Base-by-base conservation (phyloP, 2,113 vertebrate genomes). In the Ibidorhyncha struthersii region DNA sequence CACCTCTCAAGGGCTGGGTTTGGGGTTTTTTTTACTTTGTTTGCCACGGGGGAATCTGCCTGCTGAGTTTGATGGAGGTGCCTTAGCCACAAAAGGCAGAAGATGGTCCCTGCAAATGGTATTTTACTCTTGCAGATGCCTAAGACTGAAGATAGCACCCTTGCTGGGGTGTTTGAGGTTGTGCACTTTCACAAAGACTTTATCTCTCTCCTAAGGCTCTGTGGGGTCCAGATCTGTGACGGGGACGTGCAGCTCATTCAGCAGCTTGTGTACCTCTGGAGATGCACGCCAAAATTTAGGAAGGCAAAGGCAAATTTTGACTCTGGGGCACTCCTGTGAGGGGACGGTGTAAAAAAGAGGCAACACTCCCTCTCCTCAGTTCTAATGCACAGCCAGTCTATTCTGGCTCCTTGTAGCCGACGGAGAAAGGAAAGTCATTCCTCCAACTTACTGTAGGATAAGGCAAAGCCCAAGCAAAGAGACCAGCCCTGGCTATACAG, bases 1-100 rank as follows among this genome's bases (percentile, higher is more conserved):
- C 49, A 49, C 8, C 18, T 77, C 32, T 45, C 32, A 61, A 61
- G 45, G 40, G 41, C 10, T 72, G 27, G 6, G 2, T 1, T 30
- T 36, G 11, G 49, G n/a, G 8, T 49, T 38, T 70, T 32, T 61
- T 12, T 0, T 4, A 2, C 6, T 11, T 20, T 18, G 3, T 72
- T 50, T 69, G 45, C 32, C 67, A 53, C n/a, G 34, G 43, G 21
- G 45, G 18, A 83, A 55, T 50, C 36, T 58, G 47, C 49, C 52
- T 82, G 53, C 27, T 65, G 53, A 27, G 22, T 83, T 45, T 21
- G 55, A 53, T 41, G 38, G 50, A 92, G 79, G 56, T 72, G 53
- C 62, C 47, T 81, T 16, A 50, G 49, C 36, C 47, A 86, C 36
- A 36, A 25, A 59, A 63, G n/a, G 47, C 8, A 17, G 30, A 82